Evolutionary conservation across 92 coral and sea anemone species (phyloP).

Genomic region (Anthopleura xanthogrammica): DNA sequence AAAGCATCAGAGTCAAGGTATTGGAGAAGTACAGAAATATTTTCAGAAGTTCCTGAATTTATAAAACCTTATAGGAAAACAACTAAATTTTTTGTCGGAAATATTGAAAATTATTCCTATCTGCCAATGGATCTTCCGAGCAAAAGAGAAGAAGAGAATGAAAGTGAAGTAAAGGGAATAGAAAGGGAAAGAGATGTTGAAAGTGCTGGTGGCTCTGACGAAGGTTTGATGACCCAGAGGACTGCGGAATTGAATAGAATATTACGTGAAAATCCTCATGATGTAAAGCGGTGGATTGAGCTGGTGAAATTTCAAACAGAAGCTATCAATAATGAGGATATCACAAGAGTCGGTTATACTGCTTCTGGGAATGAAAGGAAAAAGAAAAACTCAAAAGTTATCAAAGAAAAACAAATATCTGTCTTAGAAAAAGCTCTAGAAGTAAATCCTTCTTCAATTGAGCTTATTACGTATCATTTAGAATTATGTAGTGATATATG

Average conservation of each 20-base stretch:
- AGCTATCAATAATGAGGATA: slow-evolving; percentile 50
- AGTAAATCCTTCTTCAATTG: slow-evolving; percentile 75
- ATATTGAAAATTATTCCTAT: slow-evolving; percentile 58
- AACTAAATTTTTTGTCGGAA: slow-evolving; percentile 29
- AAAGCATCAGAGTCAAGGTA: slow-evolving; percentile 22
- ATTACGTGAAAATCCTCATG: slow-evolving; percentile 78
- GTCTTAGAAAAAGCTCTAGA: slow-evolving; percentile 87
- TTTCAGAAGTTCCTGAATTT: slow-evolving; percentile 1
- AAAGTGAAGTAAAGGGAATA: slow-evolving; percentile 2
- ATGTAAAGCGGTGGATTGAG: slow-evolving; percentile 72
- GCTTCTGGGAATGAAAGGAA: slow-evolving; percentile 62
- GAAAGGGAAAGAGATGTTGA: neutral
- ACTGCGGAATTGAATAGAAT: slow-evolving; percentile 70
- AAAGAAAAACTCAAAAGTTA: slow-evolving; percentile 53
- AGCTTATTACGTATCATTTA: slow-evolving; percentile 66
- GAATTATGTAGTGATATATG: slow-evolving; percentile 65
- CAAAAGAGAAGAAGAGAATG: slow-evolving; percentile 19
- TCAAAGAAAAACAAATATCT: slow-evolving; percentile 81
- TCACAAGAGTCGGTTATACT: slow-evolving; percentile 43
- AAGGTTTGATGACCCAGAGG: slow-evolving; percentile 32
- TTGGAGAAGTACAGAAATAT: slow-evolving; percentile 3
- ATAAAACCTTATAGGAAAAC: slow-evolving; percentile 53
- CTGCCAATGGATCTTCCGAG: slow-evolving; percentile 68
- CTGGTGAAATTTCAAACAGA: slow-evolving; percentile 78
- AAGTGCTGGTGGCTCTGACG: slow-evolving; percentile 6